Evolutionary conservation across 2,888 invertebrate genomes (phyloP).

Genomic region (Imbricaverruca yamaguchii): DNA sequence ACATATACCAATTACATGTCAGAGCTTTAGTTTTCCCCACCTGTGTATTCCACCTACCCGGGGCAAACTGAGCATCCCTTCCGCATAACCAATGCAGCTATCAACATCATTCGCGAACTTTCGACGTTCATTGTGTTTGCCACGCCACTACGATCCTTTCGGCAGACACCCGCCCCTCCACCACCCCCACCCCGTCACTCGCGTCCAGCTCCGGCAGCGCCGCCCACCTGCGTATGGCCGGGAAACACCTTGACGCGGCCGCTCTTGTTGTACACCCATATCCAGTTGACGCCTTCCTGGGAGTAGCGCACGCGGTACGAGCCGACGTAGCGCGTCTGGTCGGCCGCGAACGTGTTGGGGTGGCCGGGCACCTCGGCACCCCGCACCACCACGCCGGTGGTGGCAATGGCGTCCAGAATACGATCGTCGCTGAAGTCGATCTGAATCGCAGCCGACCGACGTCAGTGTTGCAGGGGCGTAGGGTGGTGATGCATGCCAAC

Average conservation of each 20-base stretch:
- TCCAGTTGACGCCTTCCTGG: slow-evolving; percentile 59
- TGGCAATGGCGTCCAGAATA: background rate
- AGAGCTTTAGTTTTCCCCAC: too few relatives aligned
- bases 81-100: too few relatives aligned
- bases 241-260: slow-evolving; percentile 47
- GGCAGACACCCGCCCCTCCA: background rate
- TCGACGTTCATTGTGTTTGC: too few relatives aligned
- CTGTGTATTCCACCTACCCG: too few relatives aligned
- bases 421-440: background rate
- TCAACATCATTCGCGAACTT: too few relatives aligned
- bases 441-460: too few relatives aligned
- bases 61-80: too few relatives aligned
- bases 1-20: too few relatives aligned
- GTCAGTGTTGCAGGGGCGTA: too few relatives aligned
- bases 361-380: background rate
- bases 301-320: slow-evolving; percentile 67
- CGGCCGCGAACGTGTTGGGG: slow-evolving; percentile 47
- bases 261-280: slow-evolving; percentile 41
- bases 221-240: background rate
- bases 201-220: background rate
- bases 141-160: too few relatives aligned
- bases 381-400: background rate
- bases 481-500: too few relatives aligned
- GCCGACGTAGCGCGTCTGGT: slow-evolving; percentile 55
- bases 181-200: too few relatives aligned